Evolutionary conservation across 2,797 vertebrate genomes (phyloP).

Genomic region (Emys orbicularis): DNA sequence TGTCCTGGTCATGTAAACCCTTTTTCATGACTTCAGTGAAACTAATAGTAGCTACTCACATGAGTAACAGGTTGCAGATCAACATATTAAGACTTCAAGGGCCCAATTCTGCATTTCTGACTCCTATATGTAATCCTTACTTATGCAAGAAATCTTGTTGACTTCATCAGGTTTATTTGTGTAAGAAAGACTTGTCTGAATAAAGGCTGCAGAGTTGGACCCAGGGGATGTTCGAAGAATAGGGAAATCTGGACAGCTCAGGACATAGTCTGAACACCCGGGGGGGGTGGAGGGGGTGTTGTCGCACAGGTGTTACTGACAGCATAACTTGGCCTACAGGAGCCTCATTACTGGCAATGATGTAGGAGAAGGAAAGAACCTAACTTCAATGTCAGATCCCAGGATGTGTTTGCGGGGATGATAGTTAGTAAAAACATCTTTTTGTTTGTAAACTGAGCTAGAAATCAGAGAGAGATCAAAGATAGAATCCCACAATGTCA

Average conservation of each 20-base stretch:
- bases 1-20: not conserved
- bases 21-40: not conserved
- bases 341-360: accelerated
- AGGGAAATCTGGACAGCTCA: not conserved
- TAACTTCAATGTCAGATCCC: not conserved
- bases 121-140: accelerated
- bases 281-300: too few species aligned
- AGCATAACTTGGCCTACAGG: not conserved
- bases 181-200: not conserved
- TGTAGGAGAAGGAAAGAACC: accelerated
- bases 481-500: accelerated
- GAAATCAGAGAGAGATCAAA: not conserved
- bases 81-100: not conserved
- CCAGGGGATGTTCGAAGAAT: not conserved
- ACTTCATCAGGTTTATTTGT: not conserved
- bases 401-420: accelerated
- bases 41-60: not conserved
- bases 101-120: not conserved
- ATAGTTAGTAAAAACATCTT: not conserved
- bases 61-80: not conserved
- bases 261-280: accelerated
- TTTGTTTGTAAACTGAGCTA: not conserved
- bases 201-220: not conserved
- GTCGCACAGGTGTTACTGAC: not conserved
- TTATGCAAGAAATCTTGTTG: not conserved